Base-by-base conservation (phyloP, 2,797 vertebrate species). In the Lepus oiostolus region DNA sequence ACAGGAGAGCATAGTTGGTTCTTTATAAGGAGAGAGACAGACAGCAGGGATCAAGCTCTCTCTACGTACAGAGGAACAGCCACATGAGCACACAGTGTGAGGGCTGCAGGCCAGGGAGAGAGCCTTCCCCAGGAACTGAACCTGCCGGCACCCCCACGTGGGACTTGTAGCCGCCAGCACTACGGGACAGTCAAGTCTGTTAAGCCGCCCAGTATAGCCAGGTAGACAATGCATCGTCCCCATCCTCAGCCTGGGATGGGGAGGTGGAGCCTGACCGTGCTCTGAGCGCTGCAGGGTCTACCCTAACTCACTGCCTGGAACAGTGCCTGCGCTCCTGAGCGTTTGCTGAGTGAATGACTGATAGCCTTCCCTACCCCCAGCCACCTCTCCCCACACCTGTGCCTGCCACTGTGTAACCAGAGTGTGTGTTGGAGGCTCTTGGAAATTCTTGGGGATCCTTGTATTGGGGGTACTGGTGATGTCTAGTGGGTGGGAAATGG, bases 51-150 rank as follows among this genome's bases (percentile, higher is more conserved):
- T 4, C 17, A 47, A 47, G 17, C 5, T n/a, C 47, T 74, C 5
- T 42, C 75, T 4, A 2, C 19, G 10, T 10, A 65, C 38, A 5
- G 16, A 70, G 30, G 58, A 47, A 24, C 5, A 7, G 32, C 13
- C 67, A 1, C 0, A 22, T 7, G 24, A n/a, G 11, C 3, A 4
- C 38, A 24, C 28, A 11, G 80, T 2, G 3, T 30, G 67, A n/a
- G 63, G 74, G 10, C 4, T 13, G n/a, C n/a, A 32, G 17, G 65
- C 28, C 58, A 21, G 28, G 19, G 32, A 52, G 60, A 60, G 2
- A 17, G 17, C 52, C 28, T 24, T 72, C 26, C 2, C 28, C 9
- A 88, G 63, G 12, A 47, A 17, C 16, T 2, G 21, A 65, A 26
- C 16, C 47, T 21, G 7, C 42, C 4, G 9, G 17, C 28, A 22